Conservation (phyloP, 1,140 invertebrate species). For the Nebria ingens region DNA sequence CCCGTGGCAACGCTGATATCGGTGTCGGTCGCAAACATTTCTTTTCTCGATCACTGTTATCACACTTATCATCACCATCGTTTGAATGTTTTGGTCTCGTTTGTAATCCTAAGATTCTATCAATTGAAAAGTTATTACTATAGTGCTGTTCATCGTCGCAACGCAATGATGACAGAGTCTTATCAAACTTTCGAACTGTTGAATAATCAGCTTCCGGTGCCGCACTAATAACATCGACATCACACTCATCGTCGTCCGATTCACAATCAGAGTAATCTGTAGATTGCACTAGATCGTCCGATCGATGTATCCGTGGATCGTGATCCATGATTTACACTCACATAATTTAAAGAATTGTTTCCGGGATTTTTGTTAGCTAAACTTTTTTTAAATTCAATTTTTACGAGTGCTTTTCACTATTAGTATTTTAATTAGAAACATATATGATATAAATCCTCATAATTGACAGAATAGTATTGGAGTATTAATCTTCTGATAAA, state of each 20-base stretch:
- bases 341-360: background rate
- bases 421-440: no score
- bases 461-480: no score
- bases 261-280: conserved; percentile 15
- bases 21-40: conserved; percentile 25
- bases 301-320: background rate
- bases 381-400: conserved; percentile 6
- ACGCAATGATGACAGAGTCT: background rate
- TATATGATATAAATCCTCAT: no score
- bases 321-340: background rate
- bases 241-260: conserved; percentile 18
- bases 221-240: conserved; percentile 20
- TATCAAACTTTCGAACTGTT: conserved; percentile 12
- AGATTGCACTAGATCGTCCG: background rate
- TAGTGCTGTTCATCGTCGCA: background rate
- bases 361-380: background rate
- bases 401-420: conserved; percentile 10
- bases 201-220: conserved; percentile 10
- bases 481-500: no score
- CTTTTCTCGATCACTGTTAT: conserved; percentile 11
- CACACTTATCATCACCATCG: conserved; percentile 13
- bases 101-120: conserved; percentile 28
- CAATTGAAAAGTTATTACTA: conserved; percentile 31
- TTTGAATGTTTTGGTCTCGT: conserved; percentile 14
- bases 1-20: conserved; percentile 13